phyloP scores from a whole-genome alignment of 2,797 vertebrate genomes.

The Cyclopterus lumpus region DNA sequence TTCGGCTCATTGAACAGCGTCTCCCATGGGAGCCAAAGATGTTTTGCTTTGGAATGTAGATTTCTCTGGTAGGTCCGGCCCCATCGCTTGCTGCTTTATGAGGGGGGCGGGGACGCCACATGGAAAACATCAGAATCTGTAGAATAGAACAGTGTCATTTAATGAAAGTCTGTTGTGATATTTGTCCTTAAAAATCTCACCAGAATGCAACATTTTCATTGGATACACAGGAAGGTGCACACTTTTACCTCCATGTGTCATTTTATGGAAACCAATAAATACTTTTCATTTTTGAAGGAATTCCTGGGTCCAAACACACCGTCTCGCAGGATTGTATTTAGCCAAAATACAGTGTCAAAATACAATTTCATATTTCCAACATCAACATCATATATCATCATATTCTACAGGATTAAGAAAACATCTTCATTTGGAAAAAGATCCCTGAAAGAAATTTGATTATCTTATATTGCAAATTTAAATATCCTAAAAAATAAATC shows the following conservation, averaged over 20 bases:
- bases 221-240: neutral
- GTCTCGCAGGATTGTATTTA: too few relatives aligned
- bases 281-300: too few relatives aligned
- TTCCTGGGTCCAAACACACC: too few relatives aligned
- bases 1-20: slow-evolving; percentile 53
- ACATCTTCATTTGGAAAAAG: too few relatives aligned
- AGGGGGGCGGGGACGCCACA: slow-evolving; percentile 27
- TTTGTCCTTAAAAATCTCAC: neutral
- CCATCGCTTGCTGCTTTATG: slow-evolving; percentile 43
- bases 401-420: too few relatives aligned
- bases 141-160: slow-evolving; percentile 35
- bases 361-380: too few relatives aligned
- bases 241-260: neutral
- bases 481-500: neutral
- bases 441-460: too few relatives aligned
- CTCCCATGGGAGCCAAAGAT: slow-evolving; percentile 50
- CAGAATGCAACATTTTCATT: neutral
- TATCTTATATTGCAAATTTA: too few relatives aligned
- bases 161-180: neutral
- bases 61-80: slow-evolving; percentile 51
- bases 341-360: too few relatives aligned
- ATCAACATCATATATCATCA: too few relatives aligned
- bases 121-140: too few relatives aligned
- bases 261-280: too few relatives aligned
- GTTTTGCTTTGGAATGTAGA: slow-evolving; percentile 67